Base-by-base conservation (phyloP, 2,113 vertebrate genomes). In the Acrocephalus kingi region DNA sequence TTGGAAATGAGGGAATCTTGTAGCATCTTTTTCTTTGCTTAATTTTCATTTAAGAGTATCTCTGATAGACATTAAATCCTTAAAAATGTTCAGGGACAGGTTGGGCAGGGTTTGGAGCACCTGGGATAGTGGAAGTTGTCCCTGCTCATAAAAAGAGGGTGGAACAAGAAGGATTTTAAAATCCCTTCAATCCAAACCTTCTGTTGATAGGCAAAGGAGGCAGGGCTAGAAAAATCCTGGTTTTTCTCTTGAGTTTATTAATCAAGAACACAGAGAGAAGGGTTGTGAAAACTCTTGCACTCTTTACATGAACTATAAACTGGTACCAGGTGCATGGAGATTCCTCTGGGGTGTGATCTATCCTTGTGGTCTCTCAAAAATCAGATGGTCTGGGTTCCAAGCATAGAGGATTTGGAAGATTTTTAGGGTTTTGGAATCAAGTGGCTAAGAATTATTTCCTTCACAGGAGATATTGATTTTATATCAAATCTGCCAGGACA, bases 241-340 rank as follows among this genome's bases (percentile, higher is more conserved):
- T 11, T 35, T 52, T 56, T 25, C 20, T 41, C 15, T 28, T 80
- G 16, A 20, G 17, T 74, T 81, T 5, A 4, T 48, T 30, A 27
- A 30, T 23, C 9, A 37, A 49, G 45, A 68, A 13, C 33, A 16
- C 10, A 8, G 18, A 43, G 18, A 43, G 56, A 71, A 64, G 7
- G 6, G 7, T 7, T 79, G 18, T 27, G 49, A 23, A 5, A 37
- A 20, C 5, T 54, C 64, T 14, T 64, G 4, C 37, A 20, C 5
- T 54, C 64, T 14, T 64, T 11, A 39, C 3, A 1, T 2, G n/a
- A 10, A 1, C 4, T 27, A 0, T 8, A 31, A 48, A 4, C 12
- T n/a, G 39, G 15, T 13, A 45, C 21, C 13, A 37, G 28, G 52
- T 1, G 2, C 7, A 1, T 1, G 46, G 37, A 58, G 21, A 18